These are phyloP conservation scores for Zootermopsis nevadensis DNA, from an alignment of 2,888 invertebrate species.

Conservation along the genomic window DNA sequence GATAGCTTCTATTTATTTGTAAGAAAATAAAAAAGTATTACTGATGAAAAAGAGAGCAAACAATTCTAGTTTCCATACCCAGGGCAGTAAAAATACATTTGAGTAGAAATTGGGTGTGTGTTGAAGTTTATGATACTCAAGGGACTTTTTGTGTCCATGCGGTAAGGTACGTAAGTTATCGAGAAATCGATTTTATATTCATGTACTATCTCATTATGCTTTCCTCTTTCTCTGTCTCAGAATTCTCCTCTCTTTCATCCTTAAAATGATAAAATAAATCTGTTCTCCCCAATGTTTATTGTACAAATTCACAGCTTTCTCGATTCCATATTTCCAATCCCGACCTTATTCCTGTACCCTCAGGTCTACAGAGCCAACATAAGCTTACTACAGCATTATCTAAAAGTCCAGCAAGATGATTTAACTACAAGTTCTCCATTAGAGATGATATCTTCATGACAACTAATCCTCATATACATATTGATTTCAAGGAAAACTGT, in stretches of 20 bases:
- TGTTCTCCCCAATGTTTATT: background rate
- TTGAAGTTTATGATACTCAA: background rate
- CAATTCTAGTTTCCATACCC: background rate
- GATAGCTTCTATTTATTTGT: too few species aligned
- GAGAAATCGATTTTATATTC: slow-evolving; percentile 10
- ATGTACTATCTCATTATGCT: background rate
- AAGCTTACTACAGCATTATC: background rate
- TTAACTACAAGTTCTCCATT: background rate
- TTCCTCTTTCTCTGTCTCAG: background rate
- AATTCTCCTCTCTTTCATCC: background rate
- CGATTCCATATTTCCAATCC: background rate
- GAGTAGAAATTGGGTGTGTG: background rate
- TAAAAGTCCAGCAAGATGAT: background rate
- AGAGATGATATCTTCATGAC: too few species aligned
- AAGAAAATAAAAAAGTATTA: too few species aligned
- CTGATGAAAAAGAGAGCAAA: background rate
- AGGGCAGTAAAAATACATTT: background rate
- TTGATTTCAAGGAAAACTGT: too few species aligned
- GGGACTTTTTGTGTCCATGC: background rate
- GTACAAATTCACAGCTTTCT: background rate
- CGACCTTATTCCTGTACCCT: background rate
- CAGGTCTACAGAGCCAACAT: background rate
- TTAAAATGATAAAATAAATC: background rate
- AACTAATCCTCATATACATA: too few species aligned
- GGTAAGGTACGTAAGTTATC: slow-evolving; percentile 12